A percentile compares a stretch with the other conserved stretches of the same genome.
phyloP scores from a whole-genome alignment of 1,140 invertebrate species.

The Polypedilum vanderplanki region DNA sequence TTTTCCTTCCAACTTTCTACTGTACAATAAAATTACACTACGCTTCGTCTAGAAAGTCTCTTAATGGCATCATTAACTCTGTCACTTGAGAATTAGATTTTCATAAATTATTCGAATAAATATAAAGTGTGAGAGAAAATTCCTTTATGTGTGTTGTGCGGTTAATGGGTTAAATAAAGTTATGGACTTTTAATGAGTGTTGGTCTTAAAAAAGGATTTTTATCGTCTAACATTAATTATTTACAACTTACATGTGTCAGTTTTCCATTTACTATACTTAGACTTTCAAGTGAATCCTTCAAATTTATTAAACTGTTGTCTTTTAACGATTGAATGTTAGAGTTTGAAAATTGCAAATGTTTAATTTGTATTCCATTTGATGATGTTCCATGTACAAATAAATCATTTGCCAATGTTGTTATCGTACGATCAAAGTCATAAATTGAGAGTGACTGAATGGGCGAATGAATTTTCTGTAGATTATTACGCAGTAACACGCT shows the following conservation, averaged over 20 bases:
- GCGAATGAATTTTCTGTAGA: slow-evolving; percentile 50
- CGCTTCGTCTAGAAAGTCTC: background rate
- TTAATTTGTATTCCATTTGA: slow-evolving; percentile 54
- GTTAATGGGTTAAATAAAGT: too few relatives aligned
- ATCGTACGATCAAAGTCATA: slow-evolving; percentile 75
- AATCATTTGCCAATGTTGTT: slow-evolving; percentile 57
- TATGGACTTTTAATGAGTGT: too few relatives aligned
- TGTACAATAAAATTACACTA: background rate
- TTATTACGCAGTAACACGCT: slow-evolving; percentile 45
- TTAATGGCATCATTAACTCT: slow-evolving; percentile 6
- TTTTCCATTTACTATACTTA: slow-evolving; percentile 73
- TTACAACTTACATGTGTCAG: slow-evolving; percentile 50
- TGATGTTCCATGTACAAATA: slow-evolving; percentile 54
- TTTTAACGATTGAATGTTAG: slow-evolving; percentile 63
- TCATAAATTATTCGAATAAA: background rate
- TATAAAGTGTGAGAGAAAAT: too few relatives aligned
- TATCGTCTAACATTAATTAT: too few relatives aligned
- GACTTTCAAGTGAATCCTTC: slow-evolving; percentile 66
- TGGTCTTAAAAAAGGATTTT: too few relatives aligned
- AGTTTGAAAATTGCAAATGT: slow-evolving; percentile 76
- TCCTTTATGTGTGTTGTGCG: too few relatives aligned
- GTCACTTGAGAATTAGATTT: slow-evolving; percentile 4
- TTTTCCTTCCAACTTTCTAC: background rate
- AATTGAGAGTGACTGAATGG: slow-evolving; percentile 76
- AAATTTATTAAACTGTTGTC: slow-evolving; percentile 67